Base-by-base conservation (phyloP, 2,888 invertebrate species). In the Zaprionus obscuricornis region DNA sequence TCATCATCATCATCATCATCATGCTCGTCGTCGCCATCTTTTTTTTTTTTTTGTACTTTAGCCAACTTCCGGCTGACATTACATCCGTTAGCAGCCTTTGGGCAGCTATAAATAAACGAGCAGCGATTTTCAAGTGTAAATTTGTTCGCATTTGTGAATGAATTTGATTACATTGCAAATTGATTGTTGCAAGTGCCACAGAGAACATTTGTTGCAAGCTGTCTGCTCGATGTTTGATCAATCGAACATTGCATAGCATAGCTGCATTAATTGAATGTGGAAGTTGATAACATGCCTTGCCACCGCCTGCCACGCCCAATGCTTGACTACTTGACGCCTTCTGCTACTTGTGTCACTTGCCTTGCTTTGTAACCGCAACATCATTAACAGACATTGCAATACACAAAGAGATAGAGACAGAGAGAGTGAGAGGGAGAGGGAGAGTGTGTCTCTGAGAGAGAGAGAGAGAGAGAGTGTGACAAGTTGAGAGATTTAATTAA, bases 401-500 rank as follows among this genome's bases (percentile, higher is more conserved):
- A n/a, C n/a, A n/a, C n/a, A n/a, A n/a, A n/a, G n/a, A n/a, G n/a
- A n/a, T n/a, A n/a, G n/a, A n/a, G n/a, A n/a, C n/a, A n/a, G n/a
- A n/a, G n/a, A n/a, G n/a, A n/a, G n/a, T n/a, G n/a, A n/a, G n/a
- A n/a, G n/a, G n/a, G n/a, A n/a, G n/a, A n/a, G n/a, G n/a, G n/a
- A n/a, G n/a, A n/a, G n/a, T n/a, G n/a, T n/a, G n/a, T n/a, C n/a
- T n/a, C n/a, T n/a, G n/a, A n/a, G n/a, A n/a, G n/a, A n/a, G n/a
- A n/a, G n/a, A n/a, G n/a, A n/a, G n/a, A n/a, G n/a, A n/a, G n/a
- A n/a, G n/a, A n/a, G n/a, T n/a, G n/a, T n/a, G n/a, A n/a, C n/a
- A n/a, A n/a, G n/a, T n/a, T 75, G 46, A 42, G 57, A 58, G 77
- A 76, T 77, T 85, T 74, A 85, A 77, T 79, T 76, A 72, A 83